These are phyloP conservation scores for Melanerpes aurifrons DNA, from an alignment of 2,113 vertebrate species.

Conservation along the genomic window DNA sequence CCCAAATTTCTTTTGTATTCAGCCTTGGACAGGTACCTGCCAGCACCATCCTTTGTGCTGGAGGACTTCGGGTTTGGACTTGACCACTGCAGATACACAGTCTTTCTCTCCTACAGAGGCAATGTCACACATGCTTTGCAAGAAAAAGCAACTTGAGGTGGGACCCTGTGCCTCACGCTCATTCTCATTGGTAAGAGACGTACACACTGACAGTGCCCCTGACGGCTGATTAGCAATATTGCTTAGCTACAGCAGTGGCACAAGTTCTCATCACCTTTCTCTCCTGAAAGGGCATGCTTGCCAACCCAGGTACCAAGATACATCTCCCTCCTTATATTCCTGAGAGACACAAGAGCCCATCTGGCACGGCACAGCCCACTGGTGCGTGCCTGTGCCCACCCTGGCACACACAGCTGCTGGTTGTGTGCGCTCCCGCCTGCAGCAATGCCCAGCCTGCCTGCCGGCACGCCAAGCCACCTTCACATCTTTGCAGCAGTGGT, in stretches of 20 bases:
- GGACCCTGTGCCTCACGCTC: neutral
- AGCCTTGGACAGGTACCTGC: neutral
- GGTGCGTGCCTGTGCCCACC: neutral
- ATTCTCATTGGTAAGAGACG: neutral
- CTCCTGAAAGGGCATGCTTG: neutral
- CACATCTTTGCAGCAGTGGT: neutral
- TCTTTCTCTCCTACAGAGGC: neutral
- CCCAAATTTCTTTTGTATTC: neutral
- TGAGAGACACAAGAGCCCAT: neutral
- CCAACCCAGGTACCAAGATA: neutral
- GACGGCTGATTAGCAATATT: neutral
- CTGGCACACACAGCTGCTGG: neutral
- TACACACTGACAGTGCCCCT: neutral
- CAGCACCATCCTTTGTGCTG: neutral
- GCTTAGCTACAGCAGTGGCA: neutral
- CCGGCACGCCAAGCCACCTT: neutral
- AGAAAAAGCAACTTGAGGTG: neutral
- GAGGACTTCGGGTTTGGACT: neutral
- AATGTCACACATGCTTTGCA: neutral
- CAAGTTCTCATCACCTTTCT: neutral
- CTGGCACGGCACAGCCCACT: neutral
- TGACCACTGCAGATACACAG: neutral
- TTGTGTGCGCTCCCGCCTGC: neutral
- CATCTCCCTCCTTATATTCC: neutral
- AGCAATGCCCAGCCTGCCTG: neutral